A percentile compares a stretch with the other conserved stretches of the same genome.
Evolutionary conservation across 2,888 invertebrate species (phyloP).

Genomic region (Neria commutata): DNA sequence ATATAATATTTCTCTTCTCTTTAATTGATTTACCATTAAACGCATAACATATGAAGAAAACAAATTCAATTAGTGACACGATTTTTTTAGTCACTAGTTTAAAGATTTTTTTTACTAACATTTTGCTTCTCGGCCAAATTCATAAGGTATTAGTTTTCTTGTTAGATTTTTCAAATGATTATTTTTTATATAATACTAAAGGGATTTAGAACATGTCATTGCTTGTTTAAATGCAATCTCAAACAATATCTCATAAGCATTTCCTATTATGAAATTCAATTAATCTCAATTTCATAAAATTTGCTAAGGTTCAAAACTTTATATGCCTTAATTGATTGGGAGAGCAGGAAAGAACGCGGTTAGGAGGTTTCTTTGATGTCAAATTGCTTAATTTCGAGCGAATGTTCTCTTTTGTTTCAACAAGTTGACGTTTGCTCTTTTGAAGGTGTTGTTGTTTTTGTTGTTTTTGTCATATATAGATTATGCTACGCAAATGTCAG

Average conservation of each 20-base stretch:
- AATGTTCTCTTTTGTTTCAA: not conserved
- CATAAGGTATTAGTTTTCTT: not conserved
- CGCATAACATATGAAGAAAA: too few species aligned
- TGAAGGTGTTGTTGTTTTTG: not conserved
- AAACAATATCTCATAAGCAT: not conserved
- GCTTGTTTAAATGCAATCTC: not conserved
- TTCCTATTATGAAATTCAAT: too few species aligned
- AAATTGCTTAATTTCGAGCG: not conserved
- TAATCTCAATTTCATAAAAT: too few species aligned
- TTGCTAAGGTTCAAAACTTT: too few species aligned
- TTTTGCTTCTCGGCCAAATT: too few species aligned
- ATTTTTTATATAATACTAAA: slow-evolving; percentile 14
- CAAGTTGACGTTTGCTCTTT: not conserved
- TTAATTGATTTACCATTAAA: too few species aligned
- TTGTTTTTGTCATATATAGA: not conserved
- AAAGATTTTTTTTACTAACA: too few species aligned
- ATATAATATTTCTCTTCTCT: slow-evolving; percentile 20
- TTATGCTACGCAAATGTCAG: not conserved
- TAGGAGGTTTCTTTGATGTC: too few species aligned
- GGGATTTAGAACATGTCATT: slow-evolving; percentile 10
- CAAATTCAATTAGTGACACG: too few species aligned
- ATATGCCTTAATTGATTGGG: too few species aligned
- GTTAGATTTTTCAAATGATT: not conserved
- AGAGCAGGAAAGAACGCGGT: too few species aligned
- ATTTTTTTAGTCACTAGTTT: too few species aligned